These are phyloP conservation scores for Pseudococcus jackbeardsleyi DNA, from an alignment of 2,888 invertebrate species.

Conservation along the genomic window DNA sequence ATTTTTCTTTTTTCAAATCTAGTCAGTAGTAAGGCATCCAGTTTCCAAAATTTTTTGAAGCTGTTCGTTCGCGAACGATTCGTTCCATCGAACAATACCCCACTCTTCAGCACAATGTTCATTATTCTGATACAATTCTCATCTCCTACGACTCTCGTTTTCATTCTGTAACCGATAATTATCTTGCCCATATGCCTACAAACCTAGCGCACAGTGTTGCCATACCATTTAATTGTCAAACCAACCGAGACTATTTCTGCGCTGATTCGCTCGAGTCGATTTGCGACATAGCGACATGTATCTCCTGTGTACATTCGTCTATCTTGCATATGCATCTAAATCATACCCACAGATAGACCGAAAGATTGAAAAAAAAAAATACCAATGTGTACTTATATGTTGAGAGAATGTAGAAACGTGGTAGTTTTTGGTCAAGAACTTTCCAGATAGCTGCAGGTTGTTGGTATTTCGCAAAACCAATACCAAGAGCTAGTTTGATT, in stretches of 20 bases:
- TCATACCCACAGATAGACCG: not conserved
- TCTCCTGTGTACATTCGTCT: not conserved
- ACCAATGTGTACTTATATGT: not conserved
- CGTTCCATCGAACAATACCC: not conserved
- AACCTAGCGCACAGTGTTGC: not conserved
- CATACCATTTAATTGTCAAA: not conserved
- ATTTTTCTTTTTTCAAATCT: too few relatives aligned
- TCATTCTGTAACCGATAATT: not conserved
- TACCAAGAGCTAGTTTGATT: too few relatives aligned
- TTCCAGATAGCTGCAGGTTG: not conserved
- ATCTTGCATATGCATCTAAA: not conserved
- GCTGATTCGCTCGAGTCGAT: constrained; percentile 34
- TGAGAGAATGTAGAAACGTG: not conserved
- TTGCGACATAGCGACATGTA: not conserved
- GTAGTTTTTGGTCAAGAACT: constrained; percentile 12
- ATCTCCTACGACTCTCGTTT: not conserved
- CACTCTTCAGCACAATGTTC: too few relatives aligned
- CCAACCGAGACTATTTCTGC: constrained; percentile 25
- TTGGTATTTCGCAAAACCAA: too few relatives aligned
- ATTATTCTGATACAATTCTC: too few relatives aligned
- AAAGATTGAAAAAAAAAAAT: not conserved
- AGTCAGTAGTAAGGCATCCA: too few relatives aligned
- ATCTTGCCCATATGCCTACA: not conserved
- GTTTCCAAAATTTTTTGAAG: too few relatives aligned
- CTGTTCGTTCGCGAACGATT: too few relatives aligned